These are phyloP conservation scores for Rhinella marina DNA, from an alignment of 2,797 vertebrate genomes.

Conservation along the genomic window DNA sequence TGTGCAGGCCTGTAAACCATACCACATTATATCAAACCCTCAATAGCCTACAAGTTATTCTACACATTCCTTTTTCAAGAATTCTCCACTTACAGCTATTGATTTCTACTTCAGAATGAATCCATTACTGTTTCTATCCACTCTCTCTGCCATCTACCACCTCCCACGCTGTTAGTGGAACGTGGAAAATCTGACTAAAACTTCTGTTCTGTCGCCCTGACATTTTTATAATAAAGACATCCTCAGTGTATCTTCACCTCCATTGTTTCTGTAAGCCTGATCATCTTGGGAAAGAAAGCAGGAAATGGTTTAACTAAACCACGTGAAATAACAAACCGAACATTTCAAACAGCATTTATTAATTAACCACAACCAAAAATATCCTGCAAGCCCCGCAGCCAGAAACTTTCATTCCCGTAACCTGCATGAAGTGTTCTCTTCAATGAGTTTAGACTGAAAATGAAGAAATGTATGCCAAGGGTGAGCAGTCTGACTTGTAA, in stretches of 20 bases:
- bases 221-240: not conserved
- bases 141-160: not conserved
- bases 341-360: slow-evolving; percentile 34
- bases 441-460: slow-evolving; percentile 13
- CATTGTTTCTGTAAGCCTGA: slow-evolving; percentile 64
- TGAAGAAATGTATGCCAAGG: not conserved
- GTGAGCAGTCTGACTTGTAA: not conserved
- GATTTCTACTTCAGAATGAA: not conserved
- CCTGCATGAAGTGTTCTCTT: slow-evolving; percentile 23
- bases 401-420: slow-evolving; percentile 32
- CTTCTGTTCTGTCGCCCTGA: not conserved
- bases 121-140: not conserved
- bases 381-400: not conserved
- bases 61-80: not conserved
- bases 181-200: not conserved
- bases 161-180: slow-evolving; percentile 5
- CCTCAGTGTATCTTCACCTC: slow-evolving; percentile 5
- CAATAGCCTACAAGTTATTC: not conserved
- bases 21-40: too few species aligned
- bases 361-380: slow-evolving; percentile 49
- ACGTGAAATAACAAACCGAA: slow-evolving; percentile 23
- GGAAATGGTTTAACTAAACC: slow-evolving; percentile 37
- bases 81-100: not conserved
- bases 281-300: slow-evolving; percentile 57
- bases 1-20: too few species aligned